Conservation (phyloP, 53 echinoderm and acorn worm species). For the Zoroaster sp. region DNA sequence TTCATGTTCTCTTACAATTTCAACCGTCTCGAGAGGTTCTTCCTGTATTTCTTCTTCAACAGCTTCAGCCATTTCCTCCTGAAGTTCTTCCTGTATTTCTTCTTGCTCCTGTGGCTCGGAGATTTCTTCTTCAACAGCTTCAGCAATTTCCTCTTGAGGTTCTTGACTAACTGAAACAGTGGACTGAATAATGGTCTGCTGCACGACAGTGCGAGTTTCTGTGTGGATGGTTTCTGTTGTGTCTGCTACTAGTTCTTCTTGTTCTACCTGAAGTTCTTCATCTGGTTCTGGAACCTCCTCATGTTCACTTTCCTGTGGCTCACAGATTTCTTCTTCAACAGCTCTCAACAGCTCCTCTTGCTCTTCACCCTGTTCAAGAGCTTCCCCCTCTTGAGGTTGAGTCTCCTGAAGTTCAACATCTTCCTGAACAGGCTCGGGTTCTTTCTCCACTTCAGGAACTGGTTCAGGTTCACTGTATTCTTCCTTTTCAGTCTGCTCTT, state of each 20-base stretch:
- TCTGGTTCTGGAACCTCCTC: neutral
- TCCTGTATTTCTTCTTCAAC: neutral
- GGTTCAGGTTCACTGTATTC: neutral
- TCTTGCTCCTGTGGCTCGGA: neutral
- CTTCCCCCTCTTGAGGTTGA: constrained; percentile 9
- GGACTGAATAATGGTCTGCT: constrained; percentile 53
- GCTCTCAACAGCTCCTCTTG: neutral
- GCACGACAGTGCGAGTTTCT: neutral
- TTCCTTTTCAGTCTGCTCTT: constrained; percentile 39
- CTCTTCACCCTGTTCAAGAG: neutral
- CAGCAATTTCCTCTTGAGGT: neutral
- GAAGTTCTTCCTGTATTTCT: neutral
- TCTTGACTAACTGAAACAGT: neutral
- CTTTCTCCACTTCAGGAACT: neutral
- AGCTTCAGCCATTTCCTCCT: constrained; percentile 4
- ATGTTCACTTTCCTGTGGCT: neutral
- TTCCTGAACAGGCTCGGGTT: neutral
- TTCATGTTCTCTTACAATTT: neutral
- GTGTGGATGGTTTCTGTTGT: neutral
- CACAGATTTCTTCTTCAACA: neutral
- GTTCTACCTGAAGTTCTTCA: neutral
- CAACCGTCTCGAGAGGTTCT: neutral
- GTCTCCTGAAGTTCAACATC: neutral
- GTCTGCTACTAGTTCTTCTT: neutral
- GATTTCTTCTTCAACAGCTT: neutral